Base-by-base conservation (phyloP, 2,113 vertebrate species). In the Bombycilla garrulus region DNA sequence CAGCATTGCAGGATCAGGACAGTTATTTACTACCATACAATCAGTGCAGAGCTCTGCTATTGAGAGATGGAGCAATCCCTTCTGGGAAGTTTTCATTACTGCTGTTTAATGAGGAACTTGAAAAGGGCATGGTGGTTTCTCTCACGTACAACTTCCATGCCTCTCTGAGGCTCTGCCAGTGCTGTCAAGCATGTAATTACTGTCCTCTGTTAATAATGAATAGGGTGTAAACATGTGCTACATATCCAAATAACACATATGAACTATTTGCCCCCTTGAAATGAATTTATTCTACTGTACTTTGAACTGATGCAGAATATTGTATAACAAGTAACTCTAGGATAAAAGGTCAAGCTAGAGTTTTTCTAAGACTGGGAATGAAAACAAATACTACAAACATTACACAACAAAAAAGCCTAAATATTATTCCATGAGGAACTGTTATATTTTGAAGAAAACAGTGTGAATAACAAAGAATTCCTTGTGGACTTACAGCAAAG, bases 341-440 rank as follows among this genome's bases (percentile, higher is more conserved):
- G 86, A 74, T 81, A 73, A 77, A 94, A 95, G 92, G 85, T 96
- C 95, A 93, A 57, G 35, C 45, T 78, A 65, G 12, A 93, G 51
- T 92, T 95, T 95, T 96, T 86, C 71, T 95, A 88, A 85, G 64
- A 81, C 56, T 0, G 4, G 86, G 47, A 96, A 88, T 60, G 51
- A 94, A 96, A 95, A 90, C 64, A 96, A 93, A 91, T 53, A 87
- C 28, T 81, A 42, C 36, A 87, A 96, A 90, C 26, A 90, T 94
- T 88, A 81, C 72, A 93, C 56, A 94, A 94, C 44, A 69, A 92
- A 91, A 95, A 92, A 66, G 73, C 51, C 67, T 92, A 88, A 92
- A 82, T 78, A 92, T 88, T 95, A 62, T 81, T 88, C 79, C 92
- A 64, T 16, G 48, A 81, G 82, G 86, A 61, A 35, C 31, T 90